These are phyloP conservation scores for Cerastoderma edule DNA, from an alignment of 2,888 invertebrate genomes.

Conservation along the genomic window DNA sequence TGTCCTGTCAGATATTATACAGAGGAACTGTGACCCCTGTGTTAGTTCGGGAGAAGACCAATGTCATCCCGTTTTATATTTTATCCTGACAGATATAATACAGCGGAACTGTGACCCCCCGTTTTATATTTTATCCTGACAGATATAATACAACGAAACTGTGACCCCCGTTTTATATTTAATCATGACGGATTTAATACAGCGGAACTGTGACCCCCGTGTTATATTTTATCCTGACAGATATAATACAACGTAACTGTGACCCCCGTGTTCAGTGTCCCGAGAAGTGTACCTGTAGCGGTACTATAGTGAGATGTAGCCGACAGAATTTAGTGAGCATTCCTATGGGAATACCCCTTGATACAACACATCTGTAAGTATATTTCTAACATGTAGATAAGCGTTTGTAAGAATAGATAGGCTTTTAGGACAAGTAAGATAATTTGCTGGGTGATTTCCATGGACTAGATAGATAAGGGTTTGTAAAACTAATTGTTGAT, in stretches of 20 bases:
- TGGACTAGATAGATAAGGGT: too few relatives aligned
- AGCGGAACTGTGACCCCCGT: slow-evolving; percentile 19
- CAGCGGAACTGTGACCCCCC: too few relatives aligned
- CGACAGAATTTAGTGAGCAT: slow-evolving; percentile 92
- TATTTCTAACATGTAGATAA: too few relatives aligned
- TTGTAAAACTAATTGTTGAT: too few relatives aligned
- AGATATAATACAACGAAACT: slow-evolving; percentile 29
- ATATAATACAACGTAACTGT: slow-evolving; percentile 27
- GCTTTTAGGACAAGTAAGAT: too few relatives aligned
- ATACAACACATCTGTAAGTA: slow-evolving; percentile 95
- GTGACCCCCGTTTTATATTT: background rate
- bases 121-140: background rate
- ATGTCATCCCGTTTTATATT: background rate
- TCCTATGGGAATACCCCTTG: slow-evolving; percentile 95
- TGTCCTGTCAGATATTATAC: too few relatives aligned
- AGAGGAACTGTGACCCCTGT: too few relatives aligned
- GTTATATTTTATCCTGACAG: slow-evolving; percentile 8
- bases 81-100: slow-evolving; percentile 25
- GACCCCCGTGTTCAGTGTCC: slow-evolving; percentile 88
- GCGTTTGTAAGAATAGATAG: too few relatives aligned
- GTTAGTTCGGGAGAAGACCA: too few relatives aligned
- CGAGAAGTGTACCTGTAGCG: slow-evolving; percentile 93
- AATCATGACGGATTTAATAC: slow-evolving; percentile 23
- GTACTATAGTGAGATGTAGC: slow-evolving; percentile 95
- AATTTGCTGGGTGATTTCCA: too few relatives aligned